Conservation (phyloP, 2,888 invertebrate genomes). For the Oscheius sp. region DNA sequence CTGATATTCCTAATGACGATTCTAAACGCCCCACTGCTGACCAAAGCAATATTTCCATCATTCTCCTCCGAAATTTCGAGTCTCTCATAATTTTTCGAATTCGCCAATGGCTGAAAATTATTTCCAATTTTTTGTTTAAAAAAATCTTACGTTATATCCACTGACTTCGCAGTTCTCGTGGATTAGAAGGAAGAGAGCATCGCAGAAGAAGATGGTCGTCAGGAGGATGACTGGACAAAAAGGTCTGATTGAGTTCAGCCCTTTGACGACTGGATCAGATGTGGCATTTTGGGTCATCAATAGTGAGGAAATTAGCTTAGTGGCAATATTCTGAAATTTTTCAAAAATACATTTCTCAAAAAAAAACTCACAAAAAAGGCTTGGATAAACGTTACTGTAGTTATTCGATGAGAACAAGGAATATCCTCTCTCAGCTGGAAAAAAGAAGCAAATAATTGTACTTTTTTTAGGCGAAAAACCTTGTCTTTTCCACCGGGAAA, state of each 20-base stretch:
- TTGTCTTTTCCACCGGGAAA: slow-evolving; percentile 12
- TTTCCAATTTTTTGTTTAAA: background rate
- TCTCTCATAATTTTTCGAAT: slow-evolving; percentile 5
- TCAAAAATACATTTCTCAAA: background rate
- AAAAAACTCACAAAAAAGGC: background rate
- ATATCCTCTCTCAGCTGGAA: background rate
- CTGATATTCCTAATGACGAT: slow-evolving; percentile 9
- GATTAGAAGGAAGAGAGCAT: slow-evolving; percentile 9
- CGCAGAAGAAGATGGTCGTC: slow-evolving; percentile 8
- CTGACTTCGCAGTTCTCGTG: slow-evolving; percentile 14
- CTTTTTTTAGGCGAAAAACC: background rate
- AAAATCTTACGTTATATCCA: slow-evolving; percentile 8
- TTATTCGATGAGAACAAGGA: slow-evolving; percentile 1
- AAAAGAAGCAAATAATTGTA: background rate
- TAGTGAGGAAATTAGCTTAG: slow-evolving; percentile 5
- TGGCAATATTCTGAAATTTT: background rate
- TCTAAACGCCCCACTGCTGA: slow-evolving; percentile 12
- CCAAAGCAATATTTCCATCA: background rate
- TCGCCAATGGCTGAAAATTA: background rate
- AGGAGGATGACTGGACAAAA: background rate
- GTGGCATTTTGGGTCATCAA: background rate
- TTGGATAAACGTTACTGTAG: background rate
- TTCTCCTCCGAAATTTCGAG: slow-evolving; percentile 5
- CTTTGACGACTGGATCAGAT: background rate
- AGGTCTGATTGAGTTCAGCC: background rate